Conservation (phyloP, 2,113 vertebrate species). For the Emydura subglobosa region DNA sequence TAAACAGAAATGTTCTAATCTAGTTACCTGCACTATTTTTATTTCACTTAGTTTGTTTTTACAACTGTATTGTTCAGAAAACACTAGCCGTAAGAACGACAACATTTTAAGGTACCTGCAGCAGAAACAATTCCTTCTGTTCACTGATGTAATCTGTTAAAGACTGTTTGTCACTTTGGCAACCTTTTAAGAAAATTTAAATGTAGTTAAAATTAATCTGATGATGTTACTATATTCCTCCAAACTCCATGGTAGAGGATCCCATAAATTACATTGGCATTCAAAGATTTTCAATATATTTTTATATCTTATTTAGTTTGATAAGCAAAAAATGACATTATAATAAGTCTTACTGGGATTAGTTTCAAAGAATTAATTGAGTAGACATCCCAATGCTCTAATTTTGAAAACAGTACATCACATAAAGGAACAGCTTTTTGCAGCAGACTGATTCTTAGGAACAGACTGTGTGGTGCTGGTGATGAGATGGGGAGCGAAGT, state of each 20-base stretch:
- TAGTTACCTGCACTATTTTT: neutral
- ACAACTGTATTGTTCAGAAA: neutral
- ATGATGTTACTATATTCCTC: neutral
- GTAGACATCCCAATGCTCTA: neutral
- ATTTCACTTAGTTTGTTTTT: neutral
- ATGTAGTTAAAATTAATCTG: neutral
- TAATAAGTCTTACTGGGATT: neutral
- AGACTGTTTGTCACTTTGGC: constrained; percentile 54
- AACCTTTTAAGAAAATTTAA: constrained; percentile 64
- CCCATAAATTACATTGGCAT: neutral
- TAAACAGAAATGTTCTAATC: neutral
- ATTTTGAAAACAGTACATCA: neutral
- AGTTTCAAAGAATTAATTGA: neutral
- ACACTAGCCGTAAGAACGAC: neutral
- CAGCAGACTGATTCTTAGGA: neutral
- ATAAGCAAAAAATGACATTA: neutral
- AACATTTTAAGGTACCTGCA: constrained; percentile 71
- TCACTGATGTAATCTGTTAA: constrained; percentile 71
- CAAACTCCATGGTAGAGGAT: neutral
- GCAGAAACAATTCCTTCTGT: constrained; percentile 72
- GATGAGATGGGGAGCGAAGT: neutral
- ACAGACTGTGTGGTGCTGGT: neutral
- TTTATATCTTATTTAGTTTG: neutral
- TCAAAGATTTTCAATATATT: neutral
- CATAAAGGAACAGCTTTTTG: neutral